Conservation (phyloP, 1,140 invertebrate species). For the Papilio polyxenes region DNA sequence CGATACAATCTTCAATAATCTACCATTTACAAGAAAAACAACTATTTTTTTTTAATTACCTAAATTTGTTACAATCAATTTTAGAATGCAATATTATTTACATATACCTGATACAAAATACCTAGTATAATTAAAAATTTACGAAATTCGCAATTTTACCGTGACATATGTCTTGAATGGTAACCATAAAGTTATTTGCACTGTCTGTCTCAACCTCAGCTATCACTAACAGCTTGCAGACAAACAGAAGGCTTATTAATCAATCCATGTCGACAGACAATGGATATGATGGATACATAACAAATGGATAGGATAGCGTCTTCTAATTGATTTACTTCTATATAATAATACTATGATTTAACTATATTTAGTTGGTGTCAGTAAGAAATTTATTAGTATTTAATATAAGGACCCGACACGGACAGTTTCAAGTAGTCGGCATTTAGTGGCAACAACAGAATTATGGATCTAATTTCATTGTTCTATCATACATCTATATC, state of each 20-base stretch:
- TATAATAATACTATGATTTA: neutral
- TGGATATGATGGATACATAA: neutral
- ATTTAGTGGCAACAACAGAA: too few relatives aligned
- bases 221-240: neutral
- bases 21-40: too few relatives aligned
- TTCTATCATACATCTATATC: too few relatives aligned
- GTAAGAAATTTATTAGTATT: too few relatives aligned
- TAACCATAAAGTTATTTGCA: neutral
- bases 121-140: neutral
- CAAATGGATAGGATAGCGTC: neutral
- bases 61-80: too few relatives aligned
- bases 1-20: too few relatives aligned
- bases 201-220: neutral
- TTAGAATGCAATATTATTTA: too few relatives aligned
- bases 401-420: too few relatives aligned
- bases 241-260: constrained; percentile 9
- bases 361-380: neutral
- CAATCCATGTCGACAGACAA: neutral
- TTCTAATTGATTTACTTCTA: neutral
- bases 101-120: too few relatives aligned
- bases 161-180: neutral
- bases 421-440: too few relatives aligned
- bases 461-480: too few relatives aligned
- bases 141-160: neutral
- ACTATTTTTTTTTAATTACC: too few relatives aligned